A percentile compares a stretch with the other conserved stretches of the same genome.
Conservation (phyloP, 2,888 invertebrate species). For the Idaea aversata region DNA sequence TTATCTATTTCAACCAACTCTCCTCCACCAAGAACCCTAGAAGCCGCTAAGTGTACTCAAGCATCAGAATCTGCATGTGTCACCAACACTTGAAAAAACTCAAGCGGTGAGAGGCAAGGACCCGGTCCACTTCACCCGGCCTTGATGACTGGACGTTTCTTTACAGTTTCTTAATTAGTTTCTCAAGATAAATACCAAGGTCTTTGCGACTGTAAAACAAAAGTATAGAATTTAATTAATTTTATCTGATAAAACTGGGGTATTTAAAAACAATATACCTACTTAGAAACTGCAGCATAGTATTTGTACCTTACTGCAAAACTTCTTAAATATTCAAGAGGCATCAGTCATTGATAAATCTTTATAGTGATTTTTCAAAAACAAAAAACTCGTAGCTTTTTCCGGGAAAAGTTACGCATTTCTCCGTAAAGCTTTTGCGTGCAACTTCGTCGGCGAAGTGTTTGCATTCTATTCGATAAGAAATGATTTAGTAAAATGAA, state of each 20-base stretch:
- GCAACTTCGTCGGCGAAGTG: no score
- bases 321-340: no score
- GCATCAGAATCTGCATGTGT: background rate
- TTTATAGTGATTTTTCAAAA: no score
- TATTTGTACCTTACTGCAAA: no score
- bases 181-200: slow-evolving; percentile 14
- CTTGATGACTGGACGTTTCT: slow-evolving; percentile 19
- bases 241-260: background rate
- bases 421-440: no score
- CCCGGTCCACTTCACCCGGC: slow-evolving; percentile 14
- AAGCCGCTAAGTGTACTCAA: background rate
- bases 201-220: slow-evolving; percentile 2
- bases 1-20: no score
- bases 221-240: background rate
- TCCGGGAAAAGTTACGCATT: no score
- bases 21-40: no score
- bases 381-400: no score
- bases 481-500: no score
- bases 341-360: no score
- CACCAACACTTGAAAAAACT: slow-evolving; percentile 7
- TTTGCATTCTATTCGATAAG: no score
- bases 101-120: slow-evolving; percentile 9
- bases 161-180: slow-evolving; percentile 14
- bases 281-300: background rate
- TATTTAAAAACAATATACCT: slow-evolving; percentile 4